Evolutionary conservation across 2,797 vertebrate genomes (phyloP).

Genomic region (Mus spretus): DNA sequence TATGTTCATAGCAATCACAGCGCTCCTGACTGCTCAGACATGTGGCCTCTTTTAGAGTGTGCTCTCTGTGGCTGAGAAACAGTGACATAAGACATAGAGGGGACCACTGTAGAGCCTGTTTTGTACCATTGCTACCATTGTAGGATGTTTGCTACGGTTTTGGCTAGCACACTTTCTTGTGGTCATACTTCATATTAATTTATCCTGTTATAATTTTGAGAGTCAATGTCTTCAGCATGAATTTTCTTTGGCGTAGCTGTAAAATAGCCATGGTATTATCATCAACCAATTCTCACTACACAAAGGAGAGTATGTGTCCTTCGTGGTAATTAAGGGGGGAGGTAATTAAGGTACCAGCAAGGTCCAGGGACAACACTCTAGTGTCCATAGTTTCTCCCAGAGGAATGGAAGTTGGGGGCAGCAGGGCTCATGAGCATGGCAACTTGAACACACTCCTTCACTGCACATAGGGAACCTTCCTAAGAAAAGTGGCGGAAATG

Average conservation of each 20-base stretch:
- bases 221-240: not conserved
- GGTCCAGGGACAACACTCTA: not conserved
- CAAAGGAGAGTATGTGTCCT: not conserved
- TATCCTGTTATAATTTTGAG: not conserved
- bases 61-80: not conserved
- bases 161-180: not conserved
- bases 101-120: not conserved
- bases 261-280: not conserved
- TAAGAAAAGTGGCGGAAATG: not conserved
- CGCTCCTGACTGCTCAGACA: not conserved
- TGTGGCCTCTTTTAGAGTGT: not conserved
- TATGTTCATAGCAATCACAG: not conserved
- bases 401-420: fast-evolving
- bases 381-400: fast-evolving
- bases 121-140: not conserved
- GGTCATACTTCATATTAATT: not conserved
- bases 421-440: fast-evolving
- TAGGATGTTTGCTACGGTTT: not conserved
- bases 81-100: not conserved
- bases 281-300: not conserved
- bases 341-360: not conserved
- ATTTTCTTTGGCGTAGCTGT: not conserved
- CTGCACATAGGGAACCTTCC: not conserved
- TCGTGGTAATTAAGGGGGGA: not conserved
- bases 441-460: not conserved